Percentiles rank a stretch among this genome's conserved stretches.
These are phyloP conservation scores for Pogoniulus pusillus DNA, from an alignment of 2,797 vertebrate genomes.

Conservation along the genomic window DNA sequence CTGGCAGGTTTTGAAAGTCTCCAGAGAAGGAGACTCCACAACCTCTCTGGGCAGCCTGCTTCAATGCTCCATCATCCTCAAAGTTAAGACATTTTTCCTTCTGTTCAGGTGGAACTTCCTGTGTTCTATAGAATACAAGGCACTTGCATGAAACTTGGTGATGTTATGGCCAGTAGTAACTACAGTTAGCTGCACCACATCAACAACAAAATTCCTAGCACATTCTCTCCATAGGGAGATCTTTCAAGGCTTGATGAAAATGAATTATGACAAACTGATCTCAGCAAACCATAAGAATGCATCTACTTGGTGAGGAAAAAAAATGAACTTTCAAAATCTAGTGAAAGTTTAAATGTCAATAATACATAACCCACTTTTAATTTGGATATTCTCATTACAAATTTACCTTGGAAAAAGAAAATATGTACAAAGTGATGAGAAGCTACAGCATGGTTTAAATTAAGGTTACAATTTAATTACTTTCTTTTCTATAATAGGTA, in stretches of 20 bases:
- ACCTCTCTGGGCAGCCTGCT: too few relatives aligned
- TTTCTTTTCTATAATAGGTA: neutral
- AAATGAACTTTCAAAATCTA: neutral
- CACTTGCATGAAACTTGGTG: neutral
- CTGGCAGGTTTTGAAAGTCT: too few relatives aligned
- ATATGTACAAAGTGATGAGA: neutral
- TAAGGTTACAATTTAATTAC: neutral
- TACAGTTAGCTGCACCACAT: neutral
- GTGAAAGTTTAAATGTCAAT: neutral
- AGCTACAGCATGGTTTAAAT: neutral
- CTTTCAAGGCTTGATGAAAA: conserved; percentile 16
- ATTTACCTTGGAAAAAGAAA: neutral
- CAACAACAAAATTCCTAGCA: neutral
- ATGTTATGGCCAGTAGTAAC: neutral
- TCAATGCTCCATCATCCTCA: too few relatives aligned
- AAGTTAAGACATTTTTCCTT: too few relatives aligned
- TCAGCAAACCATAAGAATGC: neutral
- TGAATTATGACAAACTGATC: conserved; percentile 23
- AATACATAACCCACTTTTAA: neutral
- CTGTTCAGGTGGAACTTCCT: too few relatives aligned
- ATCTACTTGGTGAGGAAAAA: neutral
- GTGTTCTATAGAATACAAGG: neutral
- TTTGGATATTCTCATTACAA: neutral
- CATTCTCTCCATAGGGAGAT: neutral
- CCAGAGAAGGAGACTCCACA: too few relatives aligned